Percentiles rank a stretch among this genome's conserved stretches.
Conservation (phyloP, 2,113 vertebrate species). For the Entomyzon cyanotis region DNA sequence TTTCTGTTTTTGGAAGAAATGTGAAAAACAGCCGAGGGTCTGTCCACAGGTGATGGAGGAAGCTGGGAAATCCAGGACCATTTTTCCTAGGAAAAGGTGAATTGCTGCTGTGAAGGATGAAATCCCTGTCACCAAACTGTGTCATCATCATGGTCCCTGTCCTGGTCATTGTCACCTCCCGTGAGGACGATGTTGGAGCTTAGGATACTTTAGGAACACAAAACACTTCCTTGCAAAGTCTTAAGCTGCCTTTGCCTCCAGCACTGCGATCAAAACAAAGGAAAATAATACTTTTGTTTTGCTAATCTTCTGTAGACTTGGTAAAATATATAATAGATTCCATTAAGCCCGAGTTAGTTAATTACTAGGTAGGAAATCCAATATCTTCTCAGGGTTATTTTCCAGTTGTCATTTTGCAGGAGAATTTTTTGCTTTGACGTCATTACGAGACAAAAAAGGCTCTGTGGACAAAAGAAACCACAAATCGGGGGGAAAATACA, state of each 20-base stretch:
- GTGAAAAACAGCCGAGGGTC: rapidly evolving
- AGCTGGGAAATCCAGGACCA: rapidly evolving
- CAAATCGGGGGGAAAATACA: constrained; percentile 26
- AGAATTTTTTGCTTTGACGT: constrained; percentile 64
- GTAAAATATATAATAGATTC: constrained; percentile 22
- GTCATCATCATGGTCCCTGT: rapidly evolving
- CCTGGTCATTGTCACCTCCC: background rate
- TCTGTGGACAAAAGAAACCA: constrained; percentile 45
- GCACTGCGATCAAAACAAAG: background rate
- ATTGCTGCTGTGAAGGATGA: background rate
- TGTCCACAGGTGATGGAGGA: background rate
- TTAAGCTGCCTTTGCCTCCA: constrained; percentile 28
- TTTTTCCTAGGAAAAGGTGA: background rate
- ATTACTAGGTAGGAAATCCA: constrained; percentile 61
- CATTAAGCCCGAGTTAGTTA: constrained; percentile 60
- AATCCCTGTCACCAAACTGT: background rate
- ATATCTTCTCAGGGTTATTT: constrained; percentile 63
- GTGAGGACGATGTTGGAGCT: background rate
- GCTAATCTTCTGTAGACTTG: constrained; percentile 18
- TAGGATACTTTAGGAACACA: background rate
- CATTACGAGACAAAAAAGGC: constrained; percentile 47
- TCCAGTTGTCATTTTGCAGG: constrained; percentile 55
- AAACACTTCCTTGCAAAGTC: background rate
- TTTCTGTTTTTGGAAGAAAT: background rate
- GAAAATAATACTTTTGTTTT: constrained; percentile 43